Percentiles rank a stretch among this genome's conserved stretches.
These are phyloP conservation scores for Ovis canadensis DNA, from an alignment of 2,113 vertebrate species.

Conservation along the genomic window DNA sequence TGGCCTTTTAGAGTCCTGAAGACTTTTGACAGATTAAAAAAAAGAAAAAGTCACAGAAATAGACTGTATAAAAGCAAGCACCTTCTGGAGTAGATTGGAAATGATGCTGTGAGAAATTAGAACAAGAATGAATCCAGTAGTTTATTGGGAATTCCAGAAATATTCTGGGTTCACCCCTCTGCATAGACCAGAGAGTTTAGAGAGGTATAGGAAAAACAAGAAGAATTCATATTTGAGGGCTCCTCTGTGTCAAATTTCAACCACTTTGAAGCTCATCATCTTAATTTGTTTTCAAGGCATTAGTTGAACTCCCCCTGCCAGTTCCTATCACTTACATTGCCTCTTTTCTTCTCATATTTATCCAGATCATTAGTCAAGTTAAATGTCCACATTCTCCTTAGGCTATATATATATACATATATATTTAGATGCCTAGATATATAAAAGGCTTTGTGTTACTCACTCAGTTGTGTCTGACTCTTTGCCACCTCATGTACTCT, in stretches of 20 bases:
- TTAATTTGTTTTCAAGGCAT: not conserved
- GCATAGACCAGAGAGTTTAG: not conserved
- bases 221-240: not conserved
- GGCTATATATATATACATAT: not conserved
- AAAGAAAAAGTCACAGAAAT: constrained; percentile 29
- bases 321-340: not conserved
- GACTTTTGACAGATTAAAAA: constrained; percentile 22
- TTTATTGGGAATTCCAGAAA: not conserved
- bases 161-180: not conserved
- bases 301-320: not conserved
- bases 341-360: not conserved
- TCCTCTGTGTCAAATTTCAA: not conserved
- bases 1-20: not conserved
- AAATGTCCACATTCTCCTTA: not conserved
- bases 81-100: not conserved
- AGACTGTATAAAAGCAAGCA: not conserved
- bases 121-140: not conserved
- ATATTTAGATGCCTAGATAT: not conserved
- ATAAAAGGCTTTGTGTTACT: not conserved
- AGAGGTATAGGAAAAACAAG: not conserved
- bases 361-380: not conserved
- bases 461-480: not conserved
- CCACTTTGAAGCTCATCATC: not conserved
- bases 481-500: not conserved
- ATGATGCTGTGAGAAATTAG: not conserved